Base-by-base conservation (phyloP, 2,113 vertebrate genomes). In the Regulus satrapa region DNA sequence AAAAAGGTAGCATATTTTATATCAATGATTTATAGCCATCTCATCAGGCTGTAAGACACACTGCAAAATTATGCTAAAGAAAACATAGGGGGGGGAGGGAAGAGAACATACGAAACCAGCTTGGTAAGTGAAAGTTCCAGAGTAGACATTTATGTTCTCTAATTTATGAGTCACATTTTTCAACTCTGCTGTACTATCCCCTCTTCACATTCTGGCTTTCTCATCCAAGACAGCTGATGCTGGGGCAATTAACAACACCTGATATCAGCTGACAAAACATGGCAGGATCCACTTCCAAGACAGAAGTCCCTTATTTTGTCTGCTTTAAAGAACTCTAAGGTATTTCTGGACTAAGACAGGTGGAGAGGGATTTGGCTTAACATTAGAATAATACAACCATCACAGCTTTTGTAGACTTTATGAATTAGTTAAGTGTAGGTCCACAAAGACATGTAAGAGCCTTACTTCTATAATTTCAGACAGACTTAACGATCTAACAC, bases 21-120 rank as follows among this genome's bases (percentile, higher is more conserved):
- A 75, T 28, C 32, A 81, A 19, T 24, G 29, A 80, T 91, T 94
- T 95, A 71, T 52, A 74, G 38, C 5, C 18, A 84, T 26, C 13
- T 84, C 52, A 78, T 5, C 25, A 49, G 56, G 23, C 10, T 78
- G 28, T 14, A 78, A 64, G 52, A 46, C 21, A 58, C 8, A 21
- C 6, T 41, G 29, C 3, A 58, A 85, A 94, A 84, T 72, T 41
- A 66, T 34, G 25, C 1, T 4, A 49, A 61, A 14, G 18, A 45
- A 68, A 91, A 75, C 0, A n/a, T n/a, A n/a, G n/a, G 31, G 3
- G 5, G 16, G 7, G 10, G 1, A 5, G 6, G 7, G 12, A 40
- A 40, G 18, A 15, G 31, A 38, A 2, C 6, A 40, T 74, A 36
- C n/a, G 23, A 77, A 92, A 69, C 12, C 14, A 71, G 5, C 24